These are phyloP conservation scores for Coracias cyanogaster DNA, from an alignment of 2,797 vertebrate species.

Conservation along the genomic window DNA sequence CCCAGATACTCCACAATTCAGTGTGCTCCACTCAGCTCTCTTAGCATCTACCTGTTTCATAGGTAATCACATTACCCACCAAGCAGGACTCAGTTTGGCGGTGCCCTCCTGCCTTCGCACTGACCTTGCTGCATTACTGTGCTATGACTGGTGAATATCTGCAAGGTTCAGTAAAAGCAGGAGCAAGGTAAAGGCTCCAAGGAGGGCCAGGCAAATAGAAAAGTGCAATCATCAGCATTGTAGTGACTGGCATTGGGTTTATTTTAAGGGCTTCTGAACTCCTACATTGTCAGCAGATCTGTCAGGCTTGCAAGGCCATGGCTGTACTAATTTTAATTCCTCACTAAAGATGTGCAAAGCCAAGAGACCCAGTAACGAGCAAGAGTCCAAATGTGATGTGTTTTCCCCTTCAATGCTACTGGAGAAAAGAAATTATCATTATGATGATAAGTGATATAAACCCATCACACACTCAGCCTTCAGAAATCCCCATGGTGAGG, in stretches of 20 bases:
- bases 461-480: not conserved
- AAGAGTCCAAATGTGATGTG: not conserved
- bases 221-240: not conserved
- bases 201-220: not conserved
- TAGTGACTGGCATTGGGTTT: not conserved
- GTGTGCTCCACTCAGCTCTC: not conserved
- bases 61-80: not conserved
- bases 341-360: not conserved
- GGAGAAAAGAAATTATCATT: not conserved
- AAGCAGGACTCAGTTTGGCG: not conserved
- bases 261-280: constrained; percentile 41
- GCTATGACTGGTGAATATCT: not conserved
- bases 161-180: not conserved
- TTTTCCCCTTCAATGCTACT: not conserved
- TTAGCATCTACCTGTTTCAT: not conserved
- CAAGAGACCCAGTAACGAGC: not conserved
- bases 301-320: not conserved
- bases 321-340: not conserved
- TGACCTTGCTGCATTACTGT: not conserved
- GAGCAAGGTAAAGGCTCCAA: not conserved
- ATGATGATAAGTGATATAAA: not conserved
- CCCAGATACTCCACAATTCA: not conserved
- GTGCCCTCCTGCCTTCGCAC: not conserved
- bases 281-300: constrained; percentile 32
- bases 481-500: not conserved